phyloP scores from a whole-genome alignment of 1,140 invertebrate genomes.

The Euglossa dilemma region DNA sequence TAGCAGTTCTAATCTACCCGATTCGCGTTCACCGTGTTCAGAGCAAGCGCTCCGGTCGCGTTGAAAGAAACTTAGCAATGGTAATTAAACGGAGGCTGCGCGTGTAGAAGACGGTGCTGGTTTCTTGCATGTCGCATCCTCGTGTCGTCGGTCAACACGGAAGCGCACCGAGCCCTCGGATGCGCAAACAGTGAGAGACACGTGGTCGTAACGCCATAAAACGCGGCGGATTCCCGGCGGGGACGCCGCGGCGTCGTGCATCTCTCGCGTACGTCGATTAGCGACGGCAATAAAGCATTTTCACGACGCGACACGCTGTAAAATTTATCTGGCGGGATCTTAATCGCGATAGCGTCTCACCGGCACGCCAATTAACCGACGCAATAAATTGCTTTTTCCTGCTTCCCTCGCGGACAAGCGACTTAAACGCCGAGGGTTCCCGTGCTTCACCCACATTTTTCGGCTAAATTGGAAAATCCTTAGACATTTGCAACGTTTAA shows the following conservation, averaged over 20 bases:
- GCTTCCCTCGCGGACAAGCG: background rate
- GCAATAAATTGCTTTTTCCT: slow-evolving; percentile 28
- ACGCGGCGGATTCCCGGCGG: background rate
- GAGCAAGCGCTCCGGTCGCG: background rate
- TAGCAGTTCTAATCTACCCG: background rate
- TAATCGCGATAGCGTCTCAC: slow-evolving; percentile 9
- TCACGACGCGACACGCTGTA: slow-evolving; percentile 21
- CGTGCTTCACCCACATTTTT: background rate
- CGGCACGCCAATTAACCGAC: slow-evolving; percentile 14
- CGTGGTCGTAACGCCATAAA: slow-evolving; percentile 5
- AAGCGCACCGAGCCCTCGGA: slow-evolving; percentile 2
- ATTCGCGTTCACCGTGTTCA: no score
- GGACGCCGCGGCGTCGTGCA: background rate
- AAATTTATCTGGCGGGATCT: slow-evolving; percentile 43
- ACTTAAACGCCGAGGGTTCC: background rate
- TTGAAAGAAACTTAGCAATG: background rate
- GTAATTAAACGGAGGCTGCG: background rate
- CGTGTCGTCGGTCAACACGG: slow-evolving; percentile 4
- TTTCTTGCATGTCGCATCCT: background rate
- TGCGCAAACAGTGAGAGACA: slow-evolving; percentile 5
- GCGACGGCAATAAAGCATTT: background rate
- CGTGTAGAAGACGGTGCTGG: background rate
- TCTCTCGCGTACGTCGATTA: slow-evolving; percentile 8
- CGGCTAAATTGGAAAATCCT: background rate
- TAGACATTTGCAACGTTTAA: background rate